Conservation (phyloP, 2,797 vertebrate genomes). For the Gobio occitaniae region DNA sequence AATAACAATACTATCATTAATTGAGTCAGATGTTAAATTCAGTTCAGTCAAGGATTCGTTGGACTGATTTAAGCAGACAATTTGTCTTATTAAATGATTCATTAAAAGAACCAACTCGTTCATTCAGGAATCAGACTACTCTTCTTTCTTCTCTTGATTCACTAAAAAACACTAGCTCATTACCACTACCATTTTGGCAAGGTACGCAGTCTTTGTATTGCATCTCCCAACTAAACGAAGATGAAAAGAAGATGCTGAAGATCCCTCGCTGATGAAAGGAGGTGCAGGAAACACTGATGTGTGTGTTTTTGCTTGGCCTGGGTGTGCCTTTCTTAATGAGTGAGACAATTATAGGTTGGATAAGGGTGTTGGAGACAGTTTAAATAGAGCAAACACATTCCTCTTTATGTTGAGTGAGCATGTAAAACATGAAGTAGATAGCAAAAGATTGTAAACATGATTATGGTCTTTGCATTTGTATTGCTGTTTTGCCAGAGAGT, state of each 20-base stretch:
- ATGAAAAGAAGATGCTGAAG: background rate
- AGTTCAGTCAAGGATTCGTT: background rate
- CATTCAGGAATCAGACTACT: background rate
- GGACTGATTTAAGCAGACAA: background rate
- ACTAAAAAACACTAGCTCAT: background rate
- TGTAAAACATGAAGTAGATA: background rate
- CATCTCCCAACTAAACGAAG: background rate
- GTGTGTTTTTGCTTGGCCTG: slow-evolving; percentile 25
- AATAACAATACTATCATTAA: background rate
- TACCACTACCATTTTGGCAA: background rate
- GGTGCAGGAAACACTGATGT: background rate
- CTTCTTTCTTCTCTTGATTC: background rate
- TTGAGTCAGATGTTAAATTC: background rate
- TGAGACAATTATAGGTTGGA: slow-evolving; percentile 37
- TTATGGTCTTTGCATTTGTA: too few relatives aligned
- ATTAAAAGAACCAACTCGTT: background rate
- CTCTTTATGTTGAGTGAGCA: slow-evolving; percentile 2
- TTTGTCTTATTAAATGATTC: background rate
- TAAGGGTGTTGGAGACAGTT: slow-evolving; percentile 14
- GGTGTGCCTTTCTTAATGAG: slow-evolving; percentile 38
- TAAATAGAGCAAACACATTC: slow-evolving; percentile 1
- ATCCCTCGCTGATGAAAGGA: background rate
- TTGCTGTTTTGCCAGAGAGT: too few relatives aligned
- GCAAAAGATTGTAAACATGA: too few relatives aligned
- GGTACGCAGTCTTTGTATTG: background rate